Base-by-base conservation (phyloP, 2,113 vertebrate species). In the Callospermophilus lateralis region DNA sequence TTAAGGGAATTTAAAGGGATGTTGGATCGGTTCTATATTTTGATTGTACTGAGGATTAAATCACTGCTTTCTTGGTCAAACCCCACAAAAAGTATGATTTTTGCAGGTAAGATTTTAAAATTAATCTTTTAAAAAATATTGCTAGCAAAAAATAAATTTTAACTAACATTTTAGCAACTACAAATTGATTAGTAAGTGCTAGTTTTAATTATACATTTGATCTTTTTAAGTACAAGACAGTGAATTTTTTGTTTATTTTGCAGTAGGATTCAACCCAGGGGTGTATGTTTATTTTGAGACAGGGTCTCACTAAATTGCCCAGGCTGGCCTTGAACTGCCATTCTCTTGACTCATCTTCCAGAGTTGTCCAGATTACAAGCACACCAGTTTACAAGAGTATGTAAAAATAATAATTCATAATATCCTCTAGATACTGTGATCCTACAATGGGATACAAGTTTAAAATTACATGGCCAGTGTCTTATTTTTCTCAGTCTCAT, bases 111-210 rank as follows among this genome's bases (percentile, higher is more conserved):
- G 13, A 4, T 51, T 15, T 15, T 51, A 51, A 11, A 51, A 51
- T 15, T 51, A 51, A 51, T 65, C 83, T 85, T 63, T 24, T 45
- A 79, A 80, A 78, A 53, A 58, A 84, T 70, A n/a, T 32, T 80
- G 22, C n/a, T 80, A 78, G 20, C 90, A 45, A 68, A 94, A 88
- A 61, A n/a, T 88, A 34, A 89, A 73, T 48, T 95, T 95, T 65
- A 70, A 34, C 79, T 88, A 90, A 84, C 51, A 45, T 85, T 63
- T 94, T 94, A 93, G 30, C 45, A 94, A 72, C 42, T 92, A 8
- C 84, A 39, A 93, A 45, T 9, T 45, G 45, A 17, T 78, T 72
- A 30, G 39, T 72, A 95, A 28, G 28, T 76, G 24, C 78, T 67
- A 93, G 30, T 51, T 90, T 73, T 87, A 81, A 77, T 81, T 55